phyloP scores from a whole-genome alignment of 2,888 invertebrate genomes.

The Eucera pruinosa region DNA sequence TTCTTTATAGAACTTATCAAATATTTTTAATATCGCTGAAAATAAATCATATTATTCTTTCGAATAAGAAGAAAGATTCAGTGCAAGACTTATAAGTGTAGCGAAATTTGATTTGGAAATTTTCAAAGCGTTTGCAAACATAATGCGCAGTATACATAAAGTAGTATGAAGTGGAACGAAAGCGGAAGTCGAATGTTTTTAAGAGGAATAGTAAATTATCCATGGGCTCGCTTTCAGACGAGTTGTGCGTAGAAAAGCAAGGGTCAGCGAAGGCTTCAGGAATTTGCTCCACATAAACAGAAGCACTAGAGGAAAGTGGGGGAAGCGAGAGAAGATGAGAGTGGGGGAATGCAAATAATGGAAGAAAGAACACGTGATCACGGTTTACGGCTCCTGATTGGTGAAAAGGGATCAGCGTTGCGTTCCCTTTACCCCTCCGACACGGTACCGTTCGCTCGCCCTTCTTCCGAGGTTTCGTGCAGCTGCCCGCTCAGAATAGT shows the following conservation, averaged over 20 bases:
- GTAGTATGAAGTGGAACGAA: too few relatives aligned
- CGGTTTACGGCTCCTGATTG: slow-evolving; percentile 63
- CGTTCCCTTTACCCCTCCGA: slow-evolving; percentile 68
- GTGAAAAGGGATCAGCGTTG: slow-evolving; percentile 51
- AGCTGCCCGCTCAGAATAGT: slow-evolving; percentile 82
- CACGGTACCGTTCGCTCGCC: slow-evolving; percentile 60
- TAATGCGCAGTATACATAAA: too few relatives aligned
- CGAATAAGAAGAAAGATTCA: too few relatives aligned
- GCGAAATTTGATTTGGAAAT: too few relatives aligned
- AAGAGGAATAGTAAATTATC: slow-evolving; percentile 28
- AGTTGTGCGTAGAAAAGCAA: slow-evolving; percentile 46
- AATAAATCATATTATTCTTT: too few relatives aligned
- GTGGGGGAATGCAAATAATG: slow-evolving; percentile 55
- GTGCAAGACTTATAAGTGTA: too few relatives aligned
- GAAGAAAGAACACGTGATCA: slow-evolving; percentile 69
- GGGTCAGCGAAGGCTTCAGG: slow-evolving; percentile 46
- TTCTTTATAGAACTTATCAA: neutral
- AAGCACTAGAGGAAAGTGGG: slow-evolving; percentile 18
- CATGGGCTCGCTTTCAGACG: slow-evolving; percentile 34
- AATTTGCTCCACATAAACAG: slow-evolving; percentile 60
- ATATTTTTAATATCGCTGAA: too few relatives aligned
- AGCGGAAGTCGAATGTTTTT: slow-evolving; percentile 46
- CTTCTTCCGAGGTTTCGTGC: slow-evolving; percentile 69
- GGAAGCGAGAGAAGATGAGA: slow-evolving; percentile 35
- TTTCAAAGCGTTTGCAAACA: too few relatives aligned